These are phyloP conservation scores for Enteromius paludinosus DNA, from an alignment of 2,797 vertebrate species.

Conservation along the genomic window DNA sequence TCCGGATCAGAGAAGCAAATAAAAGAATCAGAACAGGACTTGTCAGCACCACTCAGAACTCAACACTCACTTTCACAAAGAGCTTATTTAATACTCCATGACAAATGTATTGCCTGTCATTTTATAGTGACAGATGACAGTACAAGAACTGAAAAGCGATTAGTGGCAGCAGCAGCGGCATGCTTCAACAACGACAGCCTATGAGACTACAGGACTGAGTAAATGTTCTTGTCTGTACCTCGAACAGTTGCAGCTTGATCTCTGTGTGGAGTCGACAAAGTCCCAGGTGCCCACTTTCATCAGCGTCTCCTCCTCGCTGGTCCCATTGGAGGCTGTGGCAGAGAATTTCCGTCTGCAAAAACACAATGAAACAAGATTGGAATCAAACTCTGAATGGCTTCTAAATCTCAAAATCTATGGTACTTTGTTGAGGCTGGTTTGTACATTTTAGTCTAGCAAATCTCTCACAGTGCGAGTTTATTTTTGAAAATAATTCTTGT, in stretches of 20 bases:
- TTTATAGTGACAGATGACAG: slow-evolving; percentile 32
- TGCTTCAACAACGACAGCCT: slow-evolving; percentile 16
- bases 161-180: slow-evolving; percentile 1
- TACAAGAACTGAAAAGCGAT: slow-evolving; percentile 16
- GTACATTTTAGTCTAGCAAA: background rate
- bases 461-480: background rate
- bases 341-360: slow-evolving; percentile 88
- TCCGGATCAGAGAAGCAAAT: background rate
- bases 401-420: background rate
- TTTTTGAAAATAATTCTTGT: slow-evolving; percentile 1
- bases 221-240: slow-evolving; percentile 76
- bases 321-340: slow-evolving; percentile 83
- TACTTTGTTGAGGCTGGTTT: background rate
- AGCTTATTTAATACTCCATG: slow-evolving; percentile 27
- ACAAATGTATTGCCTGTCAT: slow-evolving; percentile 30
- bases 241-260: slow-evolving; percentile 92
- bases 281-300: slow-evolving; percentile 91
- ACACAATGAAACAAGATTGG: background rate
- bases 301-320: slow-evolving; percentile 86
- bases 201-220: slow-evolving; percentile 18
- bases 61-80: background rate
- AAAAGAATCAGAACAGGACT: background rate
- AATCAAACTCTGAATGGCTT: slow-evolving; percentile 11
- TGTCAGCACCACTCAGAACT: background rate
- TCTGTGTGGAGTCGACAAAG: slow-evolving; percentile 92